Evolutionary conservation across 2,113 vertebrate species (phyloP).

Genomic region (Acrocephalus arundinaceus): DNA sequence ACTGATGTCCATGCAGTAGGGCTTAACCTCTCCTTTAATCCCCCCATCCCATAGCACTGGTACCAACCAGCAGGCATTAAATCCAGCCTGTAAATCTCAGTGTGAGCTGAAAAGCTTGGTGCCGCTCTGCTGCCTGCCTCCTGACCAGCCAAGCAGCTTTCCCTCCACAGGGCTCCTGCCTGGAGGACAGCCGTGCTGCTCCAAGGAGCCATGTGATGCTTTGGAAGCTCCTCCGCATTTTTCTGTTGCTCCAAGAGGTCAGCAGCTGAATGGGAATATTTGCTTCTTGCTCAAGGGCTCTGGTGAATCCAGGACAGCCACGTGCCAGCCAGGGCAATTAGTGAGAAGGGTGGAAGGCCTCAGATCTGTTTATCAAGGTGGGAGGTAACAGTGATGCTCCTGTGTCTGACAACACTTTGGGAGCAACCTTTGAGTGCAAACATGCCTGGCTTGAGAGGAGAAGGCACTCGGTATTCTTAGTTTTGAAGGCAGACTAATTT

Average conservation of each 20-base stretch:
- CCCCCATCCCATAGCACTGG: accelerated
- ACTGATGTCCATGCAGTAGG: neutral
- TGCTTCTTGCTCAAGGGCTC: slow-evolving; percentile 20
- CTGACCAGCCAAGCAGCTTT: neutral
- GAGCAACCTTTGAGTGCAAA: neutral
- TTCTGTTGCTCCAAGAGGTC: slow-evolving; percentile 46
- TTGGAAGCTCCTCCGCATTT: slow-evolving; percentile 41
- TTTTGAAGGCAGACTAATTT: neutral
- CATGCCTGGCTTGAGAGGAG: neutral
- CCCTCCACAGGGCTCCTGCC: neutral
- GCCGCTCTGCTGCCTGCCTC: neutral
- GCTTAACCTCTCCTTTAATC: neutral
- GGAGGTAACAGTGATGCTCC: neutral
- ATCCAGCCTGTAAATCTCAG: neutral
- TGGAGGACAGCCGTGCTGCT: neutral
- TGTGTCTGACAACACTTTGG: neutral
- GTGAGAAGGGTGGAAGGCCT: neutral
- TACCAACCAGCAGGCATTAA: neutral
- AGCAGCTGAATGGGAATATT: neutral
- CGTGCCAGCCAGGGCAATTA: slow-evolving; percentile 1
- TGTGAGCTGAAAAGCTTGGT: neutral
- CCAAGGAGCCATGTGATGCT: slow-evolving; percentile 34
- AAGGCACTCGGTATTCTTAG: neutral
- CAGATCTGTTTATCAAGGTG: neutral
- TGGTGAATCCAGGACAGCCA: neutral